Evolutionary conservation across 1,140 invertebrate genomes (phyloP), one percentile per base, ranked within the genome.

Genomic region (Tenebrio molitor): DNA sequence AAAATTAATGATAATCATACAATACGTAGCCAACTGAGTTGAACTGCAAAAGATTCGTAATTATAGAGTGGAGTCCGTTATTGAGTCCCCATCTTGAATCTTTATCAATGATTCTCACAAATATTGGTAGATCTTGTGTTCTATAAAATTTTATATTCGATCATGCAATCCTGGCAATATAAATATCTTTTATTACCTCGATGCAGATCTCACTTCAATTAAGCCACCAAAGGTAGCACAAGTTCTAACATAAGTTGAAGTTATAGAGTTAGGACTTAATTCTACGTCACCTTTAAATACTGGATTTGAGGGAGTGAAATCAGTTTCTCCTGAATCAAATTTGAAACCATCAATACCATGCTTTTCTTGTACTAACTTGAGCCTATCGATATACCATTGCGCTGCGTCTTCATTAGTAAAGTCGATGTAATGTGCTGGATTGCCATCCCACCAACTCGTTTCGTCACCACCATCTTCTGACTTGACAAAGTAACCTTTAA

Each of bases 251-350:
- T 93, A n/a, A n/a, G n/a, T n/a, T n/a, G n/a, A n/a, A n/a, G n/a
- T n/a, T n/a, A n/a, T n/a, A 6, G 88, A 83, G 12, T 87, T 87
- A 0, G 91, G 91, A 23, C 89, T 86, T 7, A 83, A 65, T 23
- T 87, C 80, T 1, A 78, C 39, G 33, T 85, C 77, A 0, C 84
- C 84, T 74, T 82, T 84, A n/a, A n/a, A n/a, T n/a, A n/a, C n/a
- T n/a, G n/a, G n/a, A n/a, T n/a, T n/a, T n/a, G n/a, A n/a, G n/a
- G n/a, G n/a, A n/a, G 88, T 75, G 85, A 86, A 91, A 53, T 87
- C 87, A 62, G 83, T 84, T 84, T 97, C 94, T 10, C 96, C 96
- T 7, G 94, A 96, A 83, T 98, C 97, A 80, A 97, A 97, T 81
- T 98, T 98, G 72, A 96, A 95, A 70, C 93, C 91, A 79, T 95